Evolutionary conservation across 1,140 invertebrate genomes (phyloP).

Genomic region (Apis cerana): DNA sequence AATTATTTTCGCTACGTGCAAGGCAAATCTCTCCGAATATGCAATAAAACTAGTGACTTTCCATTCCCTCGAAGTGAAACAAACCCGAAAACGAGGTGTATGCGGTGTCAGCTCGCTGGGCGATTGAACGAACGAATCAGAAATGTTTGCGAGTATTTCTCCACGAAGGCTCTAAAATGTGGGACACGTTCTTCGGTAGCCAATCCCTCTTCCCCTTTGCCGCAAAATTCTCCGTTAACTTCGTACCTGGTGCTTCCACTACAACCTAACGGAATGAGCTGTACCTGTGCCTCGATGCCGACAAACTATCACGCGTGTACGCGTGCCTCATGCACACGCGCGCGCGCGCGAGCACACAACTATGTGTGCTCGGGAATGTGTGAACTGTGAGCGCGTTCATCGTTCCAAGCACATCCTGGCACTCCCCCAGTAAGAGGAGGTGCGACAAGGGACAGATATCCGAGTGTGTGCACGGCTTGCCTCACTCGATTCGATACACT

Average conservation of each 20-base stretch:
- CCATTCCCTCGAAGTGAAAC: constrained; percentile 1
- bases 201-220: constrained; percentile 53
- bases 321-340: constrained; percentile 9
- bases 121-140: constrained; percentile 58
- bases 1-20: not conserved
- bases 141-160: constrained; percentile 65
- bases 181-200: constrained; percentile 69
- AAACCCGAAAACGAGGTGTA: constrained; percentile 6
- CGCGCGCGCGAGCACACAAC: not conserved
- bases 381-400: constrained; percentile 72
- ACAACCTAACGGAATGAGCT: constrained; percentile 70
- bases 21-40: not conserved
- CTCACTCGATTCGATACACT: constrained; percentile 44
- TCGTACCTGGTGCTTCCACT: constrained; percentile 67
- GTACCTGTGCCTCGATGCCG: constrained; percentile 63
- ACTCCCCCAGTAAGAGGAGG: constrained; percentile 77
- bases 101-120: not conserved
- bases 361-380: constrained; percentile 51
- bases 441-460: constrained; percentile 74
- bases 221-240: constrained; percentile 76
- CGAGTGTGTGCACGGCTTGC: constrained; percentile 47
- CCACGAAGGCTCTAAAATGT: constrained; percentile 76
- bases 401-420: constrained; percentile 81
- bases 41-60: constrained; percentile 19
- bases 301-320: constrained; percentile 44